phyloP scores from a whole-genome alignment of 2,888 invertebrate genomes.

The Spodoptera littoralis region DNA sequence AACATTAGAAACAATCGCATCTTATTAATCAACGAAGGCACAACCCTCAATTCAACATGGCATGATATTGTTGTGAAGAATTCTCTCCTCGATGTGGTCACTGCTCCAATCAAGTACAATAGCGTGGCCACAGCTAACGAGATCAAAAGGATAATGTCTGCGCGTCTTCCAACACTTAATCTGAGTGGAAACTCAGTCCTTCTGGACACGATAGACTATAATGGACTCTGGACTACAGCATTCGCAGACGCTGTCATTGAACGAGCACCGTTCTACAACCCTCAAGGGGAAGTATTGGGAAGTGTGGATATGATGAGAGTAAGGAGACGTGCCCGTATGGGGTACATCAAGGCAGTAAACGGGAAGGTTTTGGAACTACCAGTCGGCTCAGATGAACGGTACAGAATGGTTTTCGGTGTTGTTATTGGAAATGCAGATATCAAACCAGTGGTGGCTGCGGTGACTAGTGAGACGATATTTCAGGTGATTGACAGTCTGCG shows the following conservation, averaged over 20 bases:
- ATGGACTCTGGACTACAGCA: conserved; percentile 53
- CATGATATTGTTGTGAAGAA: conserved; percentile 37
- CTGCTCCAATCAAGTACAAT: conserved; percentile 43
- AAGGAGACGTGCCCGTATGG: conserved; percentile 40
- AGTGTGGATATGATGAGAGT: conserved; percentile 55
- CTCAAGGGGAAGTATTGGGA: conserved; percentile 44
- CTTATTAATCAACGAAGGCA: conserved; percentile 53
- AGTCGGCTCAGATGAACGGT: conserved; percentile 45
- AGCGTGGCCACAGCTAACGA: conserved; percentile 22
- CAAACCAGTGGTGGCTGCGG: background rate
- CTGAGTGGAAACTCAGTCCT: conserved; percentile 57
- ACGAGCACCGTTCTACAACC: conserved; percentile 51
- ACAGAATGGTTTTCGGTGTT: conserved; percentile 46
- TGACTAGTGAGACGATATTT: conserved; percentile 13
- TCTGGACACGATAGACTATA: conserved; percentile 53
- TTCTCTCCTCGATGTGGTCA: conserved; percentile 33
- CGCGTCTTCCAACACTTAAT: conserved; percentile 31
- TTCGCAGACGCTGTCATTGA: conserved; percentile 48
- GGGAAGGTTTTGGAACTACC: conserved; percentile 51
- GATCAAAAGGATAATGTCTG: conserved; percentile 37
- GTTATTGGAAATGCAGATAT: conserved; percentile 15
- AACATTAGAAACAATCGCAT: conserved; percentile 42
- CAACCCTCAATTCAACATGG: conserved; percentile 50
- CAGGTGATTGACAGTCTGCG: conserved; percentile 33
- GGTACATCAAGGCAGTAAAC: conserved; percentile 12